Base-by-base conservation (phyloP, 2,797 vertebrate genomes). In the Salarias fasciatus region DNA sequence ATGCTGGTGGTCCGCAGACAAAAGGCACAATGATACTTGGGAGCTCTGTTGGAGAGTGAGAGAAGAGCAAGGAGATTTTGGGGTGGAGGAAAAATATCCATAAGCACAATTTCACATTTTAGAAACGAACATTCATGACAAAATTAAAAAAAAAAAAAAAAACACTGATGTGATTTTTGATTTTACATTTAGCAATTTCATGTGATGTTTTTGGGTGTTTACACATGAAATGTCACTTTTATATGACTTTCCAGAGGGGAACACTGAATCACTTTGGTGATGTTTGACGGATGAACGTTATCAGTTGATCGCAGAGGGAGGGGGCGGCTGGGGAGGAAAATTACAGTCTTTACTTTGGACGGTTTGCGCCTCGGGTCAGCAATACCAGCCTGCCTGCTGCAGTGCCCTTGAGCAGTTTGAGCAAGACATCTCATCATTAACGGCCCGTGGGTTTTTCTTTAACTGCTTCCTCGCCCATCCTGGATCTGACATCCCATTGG, bases 1-100 rank as follows among this genome's bases (percentile, higher is more conserved):
- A 86, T 65, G 79, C 64, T 80, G 82, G 78, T 82, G 79, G 82
- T 79, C 76, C 67, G 14, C 67, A 84, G 88, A 92, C 92, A 93
- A 93, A 90, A 83, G 88, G 86, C 59, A 73, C 54, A 63, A 70
- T 40, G 35, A 72, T 70, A 72, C 65, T 75, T 56, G 36, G 65
- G 65, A 82, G 78, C 57, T 65, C 44, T 37, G 38, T 46, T 31
- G 74, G 68, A 56, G 51, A 63, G 69, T 24, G 9, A 12, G 49
- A 46, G 45, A 12, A 48, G 37, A 38, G 31, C 37, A 24, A 35
- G 41, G 0, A 4, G 40, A 33, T 3, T n/a, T 24, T 24, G 18
- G 18, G 24, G 18, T 24, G 18, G 24, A 24, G 24, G 24, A 24
- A 24, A 24, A 2, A 24, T 24, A 24, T 2, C 18, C 18, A 18